Base-by-base conservation (phyloP, 2,888 invertebrate species). In the Leptothorax acervorum region DNA sequence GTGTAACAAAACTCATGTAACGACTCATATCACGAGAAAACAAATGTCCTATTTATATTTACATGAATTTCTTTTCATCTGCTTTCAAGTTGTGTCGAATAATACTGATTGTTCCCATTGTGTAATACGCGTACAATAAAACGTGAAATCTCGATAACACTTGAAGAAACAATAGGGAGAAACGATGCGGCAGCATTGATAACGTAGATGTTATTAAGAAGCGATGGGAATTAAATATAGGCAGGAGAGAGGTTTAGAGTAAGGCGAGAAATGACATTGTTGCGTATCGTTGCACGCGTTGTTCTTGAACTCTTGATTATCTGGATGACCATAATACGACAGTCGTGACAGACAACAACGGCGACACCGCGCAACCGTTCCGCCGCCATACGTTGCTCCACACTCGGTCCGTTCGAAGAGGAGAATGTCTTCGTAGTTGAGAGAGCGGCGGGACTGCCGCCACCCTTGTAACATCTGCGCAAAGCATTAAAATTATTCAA, bases 331-430 rank as follows among this genome's bases (percentile, higher is more conserved):
- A 99, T 98, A 85, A 98, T 97, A 94, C 98, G 98, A 95, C 99
- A 99, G 96, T 99, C 99, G 95, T 98, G 97, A 94, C 99, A 99
- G 70, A 99, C 98, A 86, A 97, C 97, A 97, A 98, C 98, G 93
- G 97, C 97, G 85, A 98, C 97, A 4, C 97, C 97, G 85, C 97
- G 96, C 70, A 97, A 95, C 31, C 96, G 96, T 93, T 97, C 97
- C 85, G 96, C 95, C 8, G 89, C 91, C 63, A 93, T 85, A 63
- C 93, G 91, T 81, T 94, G 93, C 60, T 94, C 96, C 88, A 88
- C 92, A 92, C 84, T 95, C 87, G 91, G 94, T 89, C 87, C 94
- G 89, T 86, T 87, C 62, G 93, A 93, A 45, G 95, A 90, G 53
- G 95, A 94, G 79, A 95, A 96, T 79, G 96, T 96, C 76, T 94